These are phyloP conservation scores for Trichosurus vulpecula DNA, from an alignment of 2,797 vertebrate genomes.

Conservation along the genomic window DNA sequence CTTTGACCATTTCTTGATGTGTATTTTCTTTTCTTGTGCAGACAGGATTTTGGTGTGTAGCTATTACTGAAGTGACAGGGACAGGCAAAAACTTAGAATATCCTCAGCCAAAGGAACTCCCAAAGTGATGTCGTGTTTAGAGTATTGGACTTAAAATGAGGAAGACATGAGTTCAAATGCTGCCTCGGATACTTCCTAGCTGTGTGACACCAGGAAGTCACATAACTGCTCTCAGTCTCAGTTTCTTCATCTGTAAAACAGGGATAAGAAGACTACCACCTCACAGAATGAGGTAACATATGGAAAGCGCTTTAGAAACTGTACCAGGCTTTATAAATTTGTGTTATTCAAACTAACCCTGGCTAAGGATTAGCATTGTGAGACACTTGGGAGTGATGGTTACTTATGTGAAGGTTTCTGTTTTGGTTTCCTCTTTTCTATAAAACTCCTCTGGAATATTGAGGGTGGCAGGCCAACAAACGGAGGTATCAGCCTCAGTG, in stretches of 20 bases:
- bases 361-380: neutral
- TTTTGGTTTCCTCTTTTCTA: neutral
- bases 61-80: neutral
- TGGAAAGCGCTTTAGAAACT: neutral
- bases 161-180: neutral
- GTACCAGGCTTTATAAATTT: neutral
- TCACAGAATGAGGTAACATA: neutral
- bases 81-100: neutral
- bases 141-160: neutral
- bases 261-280: neutral
- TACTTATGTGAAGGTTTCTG: neutral
- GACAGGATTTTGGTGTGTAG: neutral
- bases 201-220: neutral
- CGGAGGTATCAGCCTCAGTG: neutral
- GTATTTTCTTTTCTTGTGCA: neutral
- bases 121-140: neutral
- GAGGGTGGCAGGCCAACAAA: neutral
- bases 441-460: neutral
- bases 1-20: neutral
- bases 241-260: neutral
- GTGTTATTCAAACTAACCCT: neutral
- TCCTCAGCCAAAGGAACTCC: neutral
- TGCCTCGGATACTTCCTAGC: neutral
- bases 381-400: neutral
- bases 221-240: neutral